Percentiles rank a stretch among this genome's conserved stretches.
Conservation (phyloP, 2,113 vertebrate species). For the Paradisaea rubra region DNA sequence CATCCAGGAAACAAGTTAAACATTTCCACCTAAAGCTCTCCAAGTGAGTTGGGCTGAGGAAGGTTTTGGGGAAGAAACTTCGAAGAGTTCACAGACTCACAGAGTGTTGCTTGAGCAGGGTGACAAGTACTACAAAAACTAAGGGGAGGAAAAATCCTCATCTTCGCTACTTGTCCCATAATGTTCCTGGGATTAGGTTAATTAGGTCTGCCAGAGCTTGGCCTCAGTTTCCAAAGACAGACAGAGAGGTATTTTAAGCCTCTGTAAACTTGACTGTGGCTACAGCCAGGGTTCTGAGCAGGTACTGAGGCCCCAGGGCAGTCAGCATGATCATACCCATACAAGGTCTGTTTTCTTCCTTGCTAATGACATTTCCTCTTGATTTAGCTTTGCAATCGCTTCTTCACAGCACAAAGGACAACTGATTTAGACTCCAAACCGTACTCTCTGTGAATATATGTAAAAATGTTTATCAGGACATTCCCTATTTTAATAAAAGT, state of each 20-base stretch:
- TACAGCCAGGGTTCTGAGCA: neutral
- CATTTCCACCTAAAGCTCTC: neutral
- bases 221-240: neutral
- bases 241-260: neutral
- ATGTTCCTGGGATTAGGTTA: neutral
- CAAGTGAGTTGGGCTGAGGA: neutral
- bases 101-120: neutral
- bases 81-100: neutral
- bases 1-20: neutral
- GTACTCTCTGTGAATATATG: neutral
- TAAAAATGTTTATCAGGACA: neutral
- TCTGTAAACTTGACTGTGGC: neutral
- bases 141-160: neutral
- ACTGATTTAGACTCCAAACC: neutral
- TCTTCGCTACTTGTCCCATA: neutral
- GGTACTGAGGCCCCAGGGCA: neutral
- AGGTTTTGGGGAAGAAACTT: neutral
- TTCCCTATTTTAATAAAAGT: neutral
- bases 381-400: neutral
- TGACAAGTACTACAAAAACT: neutral
- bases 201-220: neutral
- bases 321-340: neutral
- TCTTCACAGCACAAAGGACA: neutral
- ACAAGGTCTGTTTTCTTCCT: neutral
- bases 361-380: neutral